Evolutionary conservation across 2,888 invertebrate genomes (phyloP).

Genomic region (Tachina lurida): DNA sequence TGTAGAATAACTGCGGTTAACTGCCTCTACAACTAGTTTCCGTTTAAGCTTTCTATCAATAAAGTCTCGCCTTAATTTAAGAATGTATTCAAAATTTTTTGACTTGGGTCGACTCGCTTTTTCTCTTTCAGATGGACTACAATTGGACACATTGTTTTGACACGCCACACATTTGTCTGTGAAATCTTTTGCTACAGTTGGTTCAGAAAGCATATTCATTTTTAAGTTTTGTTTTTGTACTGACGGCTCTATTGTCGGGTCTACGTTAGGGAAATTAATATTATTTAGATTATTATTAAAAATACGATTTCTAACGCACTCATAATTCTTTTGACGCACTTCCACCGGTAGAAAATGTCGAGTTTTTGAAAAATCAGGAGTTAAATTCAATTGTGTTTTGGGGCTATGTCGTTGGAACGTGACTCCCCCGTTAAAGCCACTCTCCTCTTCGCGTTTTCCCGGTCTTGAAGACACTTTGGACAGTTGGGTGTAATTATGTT

Average conservation of each 20-base stretch:
- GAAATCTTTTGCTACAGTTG: too few relatives aligned
- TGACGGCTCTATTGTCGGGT: not conserved
- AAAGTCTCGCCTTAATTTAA: not conserved
- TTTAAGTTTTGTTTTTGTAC: not conserved
- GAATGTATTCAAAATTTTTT: not conserved
- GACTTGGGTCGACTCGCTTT: not conserved
- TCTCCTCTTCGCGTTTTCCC: conserved; percentile 12
- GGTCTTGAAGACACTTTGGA: not conserved
- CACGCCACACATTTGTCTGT: too few relatives aligned
- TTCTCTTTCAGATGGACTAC: too few relatives aligned
- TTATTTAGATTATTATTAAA: not conserved
- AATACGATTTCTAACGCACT: not conserved
- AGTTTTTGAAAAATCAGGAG: not conserved
- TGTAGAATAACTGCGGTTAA: not conserved
- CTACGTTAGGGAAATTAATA: too few relatives aligned
- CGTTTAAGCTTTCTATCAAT: not conserved
- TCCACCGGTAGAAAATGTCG: not conserved
- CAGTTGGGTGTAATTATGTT: conserved; percentile 14
- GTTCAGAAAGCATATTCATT: too few relatives aligned
- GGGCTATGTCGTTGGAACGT: not conserved
- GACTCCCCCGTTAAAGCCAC: not conserved
- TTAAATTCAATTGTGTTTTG: not conserved
- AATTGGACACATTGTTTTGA: too few relatives aligned
- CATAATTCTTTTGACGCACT: conserved; percentile 15
- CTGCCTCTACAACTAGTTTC: not conserved